Percentiles rank a stretch among this genome's conserved stretches.
Evolutionary conservation across 2,113 vertebrate species (phyloP).

Genomic region (Scytalopus superciliaris): DNA sequence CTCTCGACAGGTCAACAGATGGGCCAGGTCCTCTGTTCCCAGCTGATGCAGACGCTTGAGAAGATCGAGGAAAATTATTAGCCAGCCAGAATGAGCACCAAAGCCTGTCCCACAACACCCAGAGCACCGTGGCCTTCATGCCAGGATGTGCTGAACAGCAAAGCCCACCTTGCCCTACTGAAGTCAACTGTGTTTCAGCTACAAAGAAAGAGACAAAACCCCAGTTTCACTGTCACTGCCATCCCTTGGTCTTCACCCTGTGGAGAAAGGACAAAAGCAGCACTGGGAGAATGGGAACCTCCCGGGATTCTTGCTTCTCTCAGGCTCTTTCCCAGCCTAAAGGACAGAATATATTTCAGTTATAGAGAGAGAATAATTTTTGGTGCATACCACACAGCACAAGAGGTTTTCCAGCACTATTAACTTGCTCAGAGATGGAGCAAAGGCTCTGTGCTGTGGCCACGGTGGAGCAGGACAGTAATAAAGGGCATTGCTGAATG

Average conservation of each 20-base stretch:
- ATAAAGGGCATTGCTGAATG: not conserved
- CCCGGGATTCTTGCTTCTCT: not conserved
- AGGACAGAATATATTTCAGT: not conserved
- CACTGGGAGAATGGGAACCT: not conserved
- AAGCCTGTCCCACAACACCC: not conserved
- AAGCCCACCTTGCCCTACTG: not conserved
- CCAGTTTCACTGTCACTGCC: not conserved
- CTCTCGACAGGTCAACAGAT: conserved; percentile 51
- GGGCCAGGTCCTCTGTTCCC: not conserved
- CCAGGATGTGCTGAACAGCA: not conserved
- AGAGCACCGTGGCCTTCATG: not conserved
- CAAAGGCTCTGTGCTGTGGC: not conserved
- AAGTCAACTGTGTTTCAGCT: not conserved
- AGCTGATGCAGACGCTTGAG: not conserved
- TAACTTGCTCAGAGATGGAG: not conserved
- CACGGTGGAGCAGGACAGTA: not conserved
- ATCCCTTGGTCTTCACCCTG: not conserved
- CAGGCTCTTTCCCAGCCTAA: not conserved
- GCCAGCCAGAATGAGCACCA: not conserved
- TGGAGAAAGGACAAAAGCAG: not conserved
- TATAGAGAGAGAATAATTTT: not conserved
- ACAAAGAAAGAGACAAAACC: not conserved
- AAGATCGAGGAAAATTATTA: not conserved
- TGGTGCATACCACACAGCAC: not conserved
- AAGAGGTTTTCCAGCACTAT: not conserved